These are phyloP conservation scores for Mus spicilegus DNA, from an alignment of 2,113 vertebrate species.

Conservation along the genomic window DNA sequence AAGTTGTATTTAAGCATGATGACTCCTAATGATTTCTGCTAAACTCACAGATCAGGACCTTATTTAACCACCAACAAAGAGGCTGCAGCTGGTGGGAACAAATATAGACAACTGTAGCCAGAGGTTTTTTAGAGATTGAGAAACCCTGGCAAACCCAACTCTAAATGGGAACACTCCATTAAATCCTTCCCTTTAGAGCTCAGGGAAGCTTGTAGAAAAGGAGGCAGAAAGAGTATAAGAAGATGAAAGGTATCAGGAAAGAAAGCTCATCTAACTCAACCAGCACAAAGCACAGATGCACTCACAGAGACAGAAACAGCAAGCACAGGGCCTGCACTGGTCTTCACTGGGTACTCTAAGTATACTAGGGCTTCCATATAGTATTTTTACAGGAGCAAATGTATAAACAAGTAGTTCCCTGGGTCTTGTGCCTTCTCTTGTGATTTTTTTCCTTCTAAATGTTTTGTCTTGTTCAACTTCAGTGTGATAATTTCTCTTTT, in stretches of 20 bases:
- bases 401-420: not conserved
- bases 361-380: not conserved
- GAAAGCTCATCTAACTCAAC: accelerated
- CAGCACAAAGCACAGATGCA: not conserved
- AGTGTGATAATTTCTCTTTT: not conserved
- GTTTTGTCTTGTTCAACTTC: not conserved
- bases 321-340: not conserved
- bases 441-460: not conserved
- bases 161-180: not conserved
- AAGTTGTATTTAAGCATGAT: not conserved
- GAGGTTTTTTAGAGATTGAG: not conserved
- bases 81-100: not conserved
- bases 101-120: not conserved
- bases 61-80: not conserved
- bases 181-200: not conserved
- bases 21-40: not conserved
- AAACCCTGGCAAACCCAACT: not conserved
- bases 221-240: not conserved
- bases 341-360: not conserved
- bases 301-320: not conserved
- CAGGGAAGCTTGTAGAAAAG: not conserved
- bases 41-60: not conserved
- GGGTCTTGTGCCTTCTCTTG: not conserved
- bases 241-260: not conserved
- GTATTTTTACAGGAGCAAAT: not conserved